Percentiles rank a stretch among this genome's conserved stretches.
Evolutionary conservation across 2,797 vertebrate genomes (phyloP).

Genomic region (Oreortyx pictus): DNA sequence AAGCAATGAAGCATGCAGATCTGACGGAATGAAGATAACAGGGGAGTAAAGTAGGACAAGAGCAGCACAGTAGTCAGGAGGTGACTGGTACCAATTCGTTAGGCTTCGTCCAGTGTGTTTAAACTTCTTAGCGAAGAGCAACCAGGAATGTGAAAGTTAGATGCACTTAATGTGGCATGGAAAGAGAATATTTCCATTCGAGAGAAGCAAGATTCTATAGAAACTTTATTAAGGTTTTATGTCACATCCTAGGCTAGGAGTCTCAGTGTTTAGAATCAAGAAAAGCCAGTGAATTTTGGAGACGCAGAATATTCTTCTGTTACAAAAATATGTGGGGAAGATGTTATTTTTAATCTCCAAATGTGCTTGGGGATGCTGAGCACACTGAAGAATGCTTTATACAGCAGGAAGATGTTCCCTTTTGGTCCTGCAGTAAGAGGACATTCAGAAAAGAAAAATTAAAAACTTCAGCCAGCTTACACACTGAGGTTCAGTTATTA

Average conservation of each 20-base stretch:
- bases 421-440: background rate
- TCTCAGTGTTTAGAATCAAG: background rate
- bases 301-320: background rate
- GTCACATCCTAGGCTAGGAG: background rate
- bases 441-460: background rate
- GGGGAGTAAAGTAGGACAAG: background rate
- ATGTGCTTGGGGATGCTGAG: background rate
- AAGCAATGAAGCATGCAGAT: background rate
- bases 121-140: background rate
- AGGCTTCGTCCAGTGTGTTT: background rate
- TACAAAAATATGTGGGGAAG: background rate
- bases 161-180: background rate
- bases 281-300: background rate
- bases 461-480: background rate
- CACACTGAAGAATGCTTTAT: background rate
- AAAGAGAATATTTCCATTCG: background rate
- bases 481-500: background rate
- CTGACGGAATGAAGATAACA: background rate
- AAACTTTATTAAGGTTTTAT: background rate
- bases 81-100: background rate
- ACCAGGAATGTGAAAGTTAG: background rate
- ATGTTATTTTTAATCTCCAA: background rate
- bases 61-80: background rate
- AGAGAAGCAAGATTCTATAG: background rate
- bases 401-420: background rate